phyloP scores from a whole-genome alignment of 2,797 vertebrate species.

The Podargus strigoides region DNA sequence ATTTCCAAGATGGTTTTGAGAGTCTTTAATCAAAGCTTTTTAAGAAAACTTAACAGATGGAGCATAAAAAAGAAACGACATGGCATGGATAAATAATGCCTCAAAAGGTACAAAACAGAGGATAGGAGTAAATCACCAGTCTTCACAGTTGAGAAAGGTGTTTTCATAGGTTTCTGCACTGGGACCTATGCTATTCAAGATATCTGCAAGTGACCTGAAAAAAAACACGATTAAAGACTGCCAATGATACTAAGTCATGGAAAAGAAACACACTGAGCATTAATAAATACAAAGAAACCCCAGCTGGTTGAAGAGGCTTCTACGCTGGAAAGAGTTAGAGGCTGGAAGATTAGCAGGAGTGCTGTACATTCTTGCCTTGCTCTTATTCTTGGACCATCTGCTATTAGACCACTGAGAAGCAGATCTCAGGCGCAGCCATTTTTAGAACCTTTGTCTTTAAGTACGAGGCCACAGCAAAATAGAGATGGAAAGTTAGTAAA shows the following conservation, averaged over 20 bases:
- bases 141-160: not conserved
- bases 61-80: not conserved
- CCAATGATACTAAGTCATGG: not conserved
- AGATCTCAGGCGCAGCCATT: not conserved
- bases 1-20: not conserved
- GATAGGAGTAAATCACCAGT: not conserved
- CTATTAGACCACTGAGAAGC: not conserved
- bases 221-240: not conserved
- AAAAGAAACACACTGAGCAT: not conserved
- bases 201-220: not conserved
- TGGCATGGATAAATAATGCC: not conserved
- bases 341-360: not conserved
- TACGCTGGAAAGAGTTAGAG: not conserved
- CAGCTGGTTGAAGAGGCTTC: not conserved
- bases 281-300: not conserved
- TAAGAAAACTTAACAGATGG: not conserved
- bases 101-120: not conserved
- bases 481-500: not conserved
- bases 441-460: not conserved
- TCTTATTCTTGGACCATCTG: not conserved
- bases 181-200: not conserved
- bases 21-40: not conserved
- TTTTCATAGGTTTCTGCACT: not conserved
- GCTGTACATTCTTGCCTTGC: not conserved
- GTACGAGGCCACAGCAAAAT: not conserved